Evolutionary conservation across 2,888 invertebrate genomes (phyloP).

Genomic region (Acrobasis consociella): DNA sequence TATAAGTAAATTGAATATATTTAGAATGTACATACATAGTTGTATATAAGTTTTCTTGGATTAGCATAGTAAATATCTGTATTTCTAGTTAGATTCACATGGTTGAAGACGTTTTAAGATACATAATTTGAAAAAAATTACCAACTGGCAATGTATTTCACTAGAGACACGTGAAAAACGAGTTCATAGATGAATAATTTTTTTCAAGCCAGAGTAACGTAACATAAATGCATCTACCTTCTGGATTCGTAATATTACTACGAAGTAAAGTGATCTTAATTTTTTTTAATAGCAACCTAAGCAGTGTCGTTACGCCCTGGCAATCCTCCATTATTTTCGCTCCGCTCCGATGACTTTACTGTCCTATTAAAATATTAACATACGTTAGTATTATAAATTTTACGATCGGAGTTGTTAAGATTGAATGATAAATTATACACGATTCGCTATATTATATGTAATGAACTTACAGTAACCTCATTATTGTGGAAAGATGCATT

Average conservation of each 20-base stretch:
- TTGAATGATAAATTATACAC: conserved; percentile 40
- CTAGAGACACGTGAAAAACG: too few relatives aligned
- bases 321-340: conserved; percentile 63
- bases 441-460: conserved; percentile 24
- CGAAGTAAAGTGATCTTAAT: conserved; percentile 46
- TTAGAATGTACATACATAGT: too few relatives aligned
- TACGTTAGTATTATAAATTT: conserved; percentile 50
- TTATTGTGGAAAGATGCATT: too few relatives aligned
- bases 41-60: too few relatives aligned
- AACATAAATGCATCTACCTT: background rate
- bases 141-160: too few relatives aligned
- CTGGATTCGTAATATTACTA: conserved; percentile 19
- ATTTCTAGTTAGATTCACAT: too few relatives aligned
- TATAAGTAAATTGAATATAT: too few relatives aligned
- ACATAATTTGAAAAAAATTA: too few relatives aligned
- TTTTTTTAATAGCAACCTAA: conserved; percentile 49
- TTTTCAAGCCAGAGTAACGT: background rate
- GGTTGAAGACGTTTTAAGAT: too few relatives aligned
- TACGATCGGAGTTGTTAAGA: conserved; percentile 40
- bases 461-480: background rate
- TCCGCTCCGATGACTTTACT: conserved; percentile 67
- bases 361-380: conserved; percentile 72
- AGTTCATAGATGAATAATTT: too few relatives aligned
- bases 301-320: conserved; percentile 63
- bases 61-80: too few relatives aligned